Evolutionary conservation across 2,888 invertebrate genomes (phyloP).

Genomic region (Volucella bombylans): DNA sequence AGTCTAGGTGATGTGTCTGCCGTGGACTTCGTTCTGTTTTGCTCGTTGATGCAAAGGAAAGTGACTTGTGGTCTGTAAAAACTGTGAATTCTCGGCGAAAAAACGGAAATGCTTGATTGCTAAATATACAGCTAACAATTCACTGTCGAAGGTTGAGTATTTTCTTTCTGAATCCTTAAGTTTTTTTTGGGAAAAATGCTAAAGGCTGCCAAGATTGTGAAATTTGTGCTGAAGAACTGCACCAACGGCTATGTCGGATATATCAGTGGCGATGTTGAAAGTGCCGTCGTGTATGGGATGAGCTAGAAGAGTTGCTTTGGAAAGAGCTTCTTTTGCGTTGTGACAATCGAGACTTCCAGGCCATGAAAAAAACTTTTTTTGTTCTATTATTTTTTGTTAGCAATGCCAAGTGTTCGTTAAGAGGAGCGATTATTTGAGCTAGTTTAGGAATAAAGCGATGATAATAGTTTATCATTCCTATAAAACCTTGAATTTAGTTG

Average conservation of each 20-base stretch:
- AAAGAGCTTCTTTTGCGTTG: slow-evolving; percentile 16
- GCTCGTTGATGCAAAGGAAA: too few species aligned
- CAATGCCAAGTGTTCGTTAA: slow-evolving; percentile 6
- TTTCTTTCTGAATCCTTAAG: too few species aligned
- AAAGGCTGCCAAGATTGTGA: slow-evolving; percentile 73
- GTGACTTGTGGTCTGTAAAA: too few species aligned
- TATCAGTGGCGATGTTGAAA: slow-evolving; percentile 36
- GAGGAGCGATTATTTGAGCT: slow-evolving; percentile 10
- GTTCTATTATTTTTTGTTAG: not conserved
- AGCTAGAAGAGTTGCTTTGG: slow-evolving; percentile 29
- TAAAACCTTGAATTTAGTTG: slow-evolving; percentile 2
- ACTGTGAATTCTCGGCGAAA: too few species aligned
- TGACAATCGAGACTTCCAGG: slow-evolving; percentile 2
- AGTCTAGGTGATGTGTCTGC: too few species aligned
- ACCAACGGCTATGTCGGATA: slow-evolving; percentile 75
- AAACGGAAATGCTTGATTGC: too few species aligned
- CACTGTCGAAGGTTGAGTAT: too few species aligned
- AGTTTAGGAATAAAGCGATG: not conserved
- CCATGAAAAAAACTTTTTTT: slow-evolving; percentile 15
- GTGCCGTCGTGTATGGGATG: slow-evolving; percentile 9
- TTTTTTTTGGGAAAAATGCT: slow-evolving; percentile 47
- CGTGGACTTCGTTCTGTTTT: too few species aligned
- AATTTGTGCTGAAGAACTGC: slow-evolving; percentile 75
- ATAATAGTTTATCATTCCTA: slow-evolving; percentile 21
- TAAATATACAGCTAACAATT: too few species aligned